phyloP scores from a whole-genome alignment of 1,140 invertebrate genomes.

The Patella vulgata region DNA sequence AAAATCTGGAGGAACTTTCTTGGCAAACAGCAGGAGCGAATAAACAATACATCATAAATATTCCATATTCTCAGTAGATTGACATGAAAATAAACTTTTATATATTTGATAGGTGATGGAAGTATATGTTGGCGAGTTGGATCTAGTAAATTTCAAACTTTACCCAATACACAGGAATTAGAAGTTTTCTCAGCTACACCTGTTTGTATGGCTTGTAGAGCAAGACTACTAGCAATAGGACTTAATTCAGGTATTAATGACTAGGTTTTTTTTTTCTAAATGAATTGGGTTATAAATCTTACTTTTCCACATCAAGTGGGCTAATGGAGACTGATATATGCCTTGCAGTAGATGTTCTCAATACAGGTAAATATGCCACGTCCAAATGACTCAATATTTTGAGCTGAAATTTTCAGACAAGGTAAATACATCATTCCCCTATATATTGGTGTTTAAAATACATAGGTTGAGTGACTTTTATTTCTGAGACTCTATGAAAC shows the following conservation, averaged over 20 bases:
- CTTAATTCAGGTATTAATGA: not conserved
- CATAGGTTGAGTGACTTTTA: not conserved
- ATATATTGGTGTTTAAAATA: not conserved
- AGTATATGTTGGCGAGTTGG: conserved; percentile 1
- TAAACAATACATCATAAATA: too few species aligned
- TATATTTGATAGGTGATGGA: conserved; percentile 2
- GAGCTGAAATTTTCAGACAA: too few species aligned
- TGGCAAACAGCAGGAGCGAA: too few species aligned
- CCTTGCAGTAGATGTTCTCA: conserved; percentile 1
- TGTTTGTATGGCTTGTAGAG: not conserved
- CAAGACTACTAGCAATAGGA: not conserved
- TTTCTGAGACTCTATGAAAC: not conserved
- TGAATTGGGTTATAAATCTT: not conserved
- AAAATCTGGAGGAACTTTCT: too few species aligned
- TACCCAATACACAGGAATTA: not conserved
- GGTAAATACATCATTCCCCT: too few species aligned
- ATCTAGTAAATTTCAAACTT: not conserved
- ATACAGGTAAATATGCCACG: not conserved
- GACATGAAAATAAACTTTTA: too few species aligned
- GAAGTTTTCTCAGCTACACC: conserved; percentile 1
- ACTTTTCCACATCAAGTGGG: not conserved
- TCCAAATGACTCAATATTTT: too few species aligned
- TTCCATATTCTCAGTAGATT: too few species aligned
- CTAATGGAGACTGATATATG: too few species aligned
- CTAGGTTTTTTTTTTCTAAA: not conserved